phyloP scores from a whole-genome alignment of 2,113 vertebrate genomes.

The Hypanus sabinus region DNA sequence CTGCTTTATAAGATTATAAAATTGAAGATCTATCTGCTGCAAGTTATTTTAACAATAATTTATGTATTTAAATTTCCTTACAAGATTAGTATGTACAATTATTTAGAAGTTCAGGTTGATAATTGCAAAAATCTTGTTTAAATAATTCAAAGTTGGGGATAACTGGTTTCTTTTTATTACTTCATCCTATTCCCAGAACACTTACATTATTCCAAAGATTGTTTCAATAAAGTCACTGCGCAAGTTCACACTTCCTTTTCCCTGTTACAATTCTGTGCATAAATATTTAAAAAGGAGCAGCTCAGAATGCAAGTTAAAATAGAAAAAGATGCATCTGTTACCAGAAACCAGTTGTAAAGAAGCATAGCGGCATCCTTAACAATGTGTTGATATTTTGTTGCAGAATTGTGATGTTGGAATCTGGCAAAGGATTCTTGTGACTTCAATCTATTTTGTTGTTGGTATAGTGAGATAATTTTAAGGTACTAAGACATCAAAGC shows the following conservation, averaged over 20 bases:
- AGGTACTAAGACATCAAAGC: background rate
- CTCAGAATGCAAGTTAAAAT: background rate
- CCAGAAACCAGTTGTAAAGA: background rate
- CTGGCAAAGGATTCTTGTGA: background rate
- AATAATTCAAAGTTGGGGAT: background rate
- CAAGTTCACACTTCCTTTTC: background rate
- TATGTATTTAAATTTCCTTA: background rate
- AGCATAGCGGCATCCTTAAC: background rate
- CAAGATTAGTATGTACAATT: background rate
- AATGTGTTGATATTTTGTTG: conserved; percentile 15
- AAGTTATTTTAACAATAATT: no score
- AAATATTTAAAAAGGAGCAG: background rate
- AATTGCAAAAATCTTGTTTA: background rate
- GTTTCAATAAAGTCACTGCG: background rate
- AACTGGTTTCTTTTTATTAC: background rate
- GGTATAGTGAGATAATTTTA: background rate
- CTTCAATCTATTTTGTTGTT: background rate
- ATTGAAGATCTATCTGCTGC: no score
- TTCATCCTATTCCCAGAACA: background rate
- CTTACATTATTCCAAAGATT: background rate
- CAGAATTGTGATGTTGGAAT: background rate
- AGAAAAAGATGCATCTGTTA: background rate
- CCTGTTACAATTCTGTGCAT: background rate
- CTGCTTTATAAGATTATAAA: no score
- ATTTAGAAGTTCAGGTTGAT: background rate